Percentiles rank a stretch among this genome's conserved stretches.
phyloP scores from a whole-genome alignment of 2,888 invertebrate genomes.

The Himalopsyche japonica region DNA sequence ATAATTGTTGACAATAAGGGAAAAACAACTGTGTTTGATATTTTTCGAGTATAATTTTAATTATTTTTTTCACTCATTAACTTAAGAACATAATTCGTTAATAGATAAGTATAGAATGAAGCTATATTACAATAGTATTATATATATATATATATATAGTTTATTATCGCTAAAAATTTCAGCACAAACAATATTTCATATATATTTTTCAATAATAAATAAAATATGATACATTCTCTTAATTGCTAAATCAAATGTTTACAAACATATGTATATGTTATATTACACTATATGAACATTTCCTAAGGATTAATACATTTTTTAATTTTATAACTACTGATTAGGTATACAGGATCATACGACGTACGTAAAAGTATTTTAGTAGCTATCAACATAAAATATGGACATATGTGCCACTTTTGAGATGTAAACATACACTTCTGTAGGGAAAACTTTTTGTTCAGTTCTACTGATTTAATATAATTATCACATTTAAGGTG shows the following conservation, averaged over 20 bases:
- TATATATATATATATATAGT: constrained; percentile 13
- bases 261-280: neutral
- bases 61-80: constrained; percentile 19
- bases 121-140: constrained; percentile 37
- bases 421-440: too few relatives aligned
- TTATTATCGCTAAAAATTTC: constrained; percentile 1
- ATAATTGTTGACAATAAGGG: too few relatives aligned
- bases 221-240: constrained; percentile 26
- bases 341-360: neutral
- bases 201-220: neutral
- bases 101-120: constrained; percentile 8
- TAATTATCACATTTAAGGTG: too few relatives aligned
- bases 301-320: neutral
- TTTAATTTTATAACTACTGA: neutral
- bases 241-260: constrained; percentile 7
- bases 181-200: neutral
- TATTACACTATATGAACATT: neutral
- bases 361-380: too few relatives aligned
- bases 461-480: too few relatives aligned
- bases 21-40: neutral
- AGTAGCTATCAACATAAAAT: too few relatives aligned
- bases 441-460: too few relatives aligned
- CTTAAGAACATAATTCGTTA: constrained; percentile 16
- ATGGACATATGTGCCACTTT: too few relatives aligned
- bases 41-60: constrained; percentile 15